phyloP scores from a whole-genome alignment of 1,140 invertebrate genomes.

The Meloidogyne floridensis region DNA sequence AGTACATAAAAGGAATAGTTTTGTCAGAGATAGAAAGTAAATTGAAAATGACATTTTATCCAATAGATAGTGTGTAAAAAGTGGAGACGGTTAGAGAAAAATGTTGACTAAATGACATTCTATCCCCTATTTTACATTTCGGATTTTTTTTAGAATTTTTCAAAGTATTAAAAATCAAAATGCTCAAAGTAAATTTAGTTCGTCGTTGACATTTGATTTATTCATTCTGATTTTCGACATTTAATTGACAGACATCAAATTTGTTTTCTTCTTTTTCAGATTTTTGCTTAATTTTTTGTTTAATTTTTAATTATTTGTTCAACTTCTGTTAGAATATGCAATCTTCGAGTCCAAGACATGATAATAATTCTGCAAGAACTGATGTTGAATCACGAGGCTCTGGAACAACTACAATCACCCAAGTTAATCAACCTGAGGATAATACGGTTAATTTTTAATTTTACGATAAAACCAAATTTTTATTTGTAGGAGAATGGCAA shows the following conservation, averaged over 20 bases:
- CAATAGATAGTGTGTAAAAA: neutral
- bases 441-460: neutral
- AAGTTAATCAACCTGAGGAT: neutral
- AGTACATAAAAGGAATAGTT: neutral
- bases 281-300: neutral
- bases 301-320: neutral
- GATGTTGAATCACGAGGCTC: neutral
- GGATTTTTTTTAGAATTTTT: neutral
- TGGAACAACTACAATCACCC: neutral
- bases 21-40: neutral
- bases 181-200: too few species aligned
- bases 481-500: neutral
- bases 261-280: neutral
- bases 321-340: neutral
- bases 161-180: too few species aligned
- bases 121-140: neutral
- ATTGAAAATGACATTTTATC: neutral
- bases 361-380: neutral
- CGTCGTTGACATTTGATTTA: too few species aligned
- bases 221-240: too few species aligned
- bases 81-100: neutral
- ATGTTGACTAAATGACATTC: neutral
- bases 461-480: too few species aligned
- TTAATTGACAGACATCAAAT: too few species aligned
- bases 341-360: neutral